These are phyloP conservation scores for Onychomys leucogaster DNA, from an alignment of 2,797 vertebrate species.

Conservation along the genomic window DNA sequence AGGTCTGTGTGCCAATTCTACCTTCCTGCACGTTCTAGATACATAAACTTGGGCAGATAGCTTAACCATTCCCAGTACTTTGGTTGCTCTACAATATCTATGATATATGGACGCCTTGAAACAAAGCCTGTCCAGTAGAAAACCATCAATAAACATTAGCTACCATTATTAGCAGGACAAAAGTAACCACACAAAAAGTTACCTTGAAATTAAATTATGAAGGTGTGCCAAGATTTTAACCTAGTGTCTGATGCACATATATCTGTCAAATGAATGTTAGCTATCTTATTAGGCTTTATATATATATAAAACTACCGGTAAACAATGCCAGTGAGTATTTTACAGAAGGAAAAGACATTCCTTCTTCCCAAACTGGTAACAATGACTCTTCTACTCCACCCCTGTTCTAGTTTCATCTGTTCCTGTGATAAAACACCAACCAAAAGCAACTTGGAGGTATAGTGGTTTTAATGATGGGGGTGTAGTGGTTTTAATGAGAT, in stretches of 20 bases:
- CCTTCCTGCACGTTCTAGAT: background rate
- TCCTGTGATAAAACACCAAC: background rate
- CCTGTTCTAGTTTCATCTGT: background rate
- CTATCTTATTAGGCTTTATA: background rate
- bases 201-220: constrained; percentile 42
- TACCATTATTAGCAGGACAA: background rate
- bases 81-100: background rate
- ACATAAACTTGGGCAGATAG: background rate
- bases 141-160: background rate
- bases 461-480: background rate
- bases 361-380: background rate
- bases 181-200: background rate
- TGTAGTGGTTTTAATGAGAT: background rate
- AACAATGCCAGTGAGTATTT: background rate
- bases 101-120: background rate
- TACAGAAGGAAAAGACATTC: background rate
- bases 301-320: no score
- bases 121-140: background rate
- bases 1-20: background rate
- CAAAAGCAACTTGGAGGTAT: background rate
- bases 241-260: background rate
- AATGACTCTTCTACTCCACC: background rate
- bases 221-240: background rate
- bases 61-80: background rate
- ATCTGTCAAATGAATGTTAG: background rate